phyloP scores from a whole-genome alignment of 2,113 vertebrate genomes.

The Morone chrysops region DNA sequence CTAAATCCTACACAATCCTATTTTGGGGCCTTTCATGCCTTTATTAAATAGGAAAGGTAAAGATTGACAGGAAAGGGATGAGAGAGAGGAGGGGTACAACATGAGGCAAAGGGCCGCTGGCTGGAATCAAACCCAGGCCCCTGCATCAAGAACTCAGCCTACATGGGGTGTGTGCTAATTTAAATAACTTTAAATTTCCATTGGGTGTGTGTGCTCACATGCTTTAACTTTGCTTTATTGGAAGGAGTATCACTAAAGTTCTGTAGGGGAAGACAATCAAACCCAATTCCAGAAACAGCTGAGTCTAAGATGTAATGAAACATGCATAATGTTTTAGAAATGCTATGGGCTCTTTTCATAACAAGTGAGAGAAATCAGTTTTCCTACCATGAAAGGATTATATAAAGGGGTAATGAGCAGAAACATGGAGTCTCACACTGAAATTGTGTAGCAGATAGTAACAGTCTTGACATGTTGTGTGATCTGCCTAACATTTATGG shows the following conservation, averaged over 20 bases:
- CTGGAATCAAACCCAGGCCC: no score
- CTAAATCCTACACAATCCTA: no score
- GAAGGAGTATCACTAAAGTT: background rate
- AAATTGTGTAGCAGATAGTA: background rate
- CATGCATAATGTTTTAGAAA: background rate
- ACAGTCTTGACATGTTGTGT: background rate
- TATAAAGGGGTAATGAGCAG: constrained; percentile 6
- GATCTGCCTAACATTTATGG: constrained; percentile 6
- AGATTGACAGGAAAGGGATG: no score
- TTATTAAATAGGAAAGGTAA: no score
- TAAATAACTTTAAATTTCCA: constrained; percentile 14
- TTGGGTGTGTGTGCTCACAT: background rate
- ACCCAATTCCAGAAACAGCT: background rate
- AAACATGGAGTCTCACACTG: background rate
- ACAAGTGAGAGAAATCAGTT: constrained; percentile 9
- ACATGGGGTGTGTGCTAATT: background rate
- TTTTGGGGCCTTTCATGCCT: no score
- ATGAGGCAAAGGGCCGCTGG: no score
- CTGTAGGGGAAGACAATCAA: background rate
- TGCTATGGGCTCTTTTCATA: background rate
- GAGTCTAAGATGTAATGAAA: constrained; percentile 2
- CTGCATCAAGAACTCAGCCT: no score
- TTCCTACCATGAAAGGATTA: constrained; percentile 9
- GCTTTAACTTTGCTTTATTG: background rate
- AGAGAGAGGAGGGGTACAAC: no score